Evolutionary conservation across 2,113 vertebrate genomes (phyloP).

Genomic region (Verasper variegatus): DNA sequence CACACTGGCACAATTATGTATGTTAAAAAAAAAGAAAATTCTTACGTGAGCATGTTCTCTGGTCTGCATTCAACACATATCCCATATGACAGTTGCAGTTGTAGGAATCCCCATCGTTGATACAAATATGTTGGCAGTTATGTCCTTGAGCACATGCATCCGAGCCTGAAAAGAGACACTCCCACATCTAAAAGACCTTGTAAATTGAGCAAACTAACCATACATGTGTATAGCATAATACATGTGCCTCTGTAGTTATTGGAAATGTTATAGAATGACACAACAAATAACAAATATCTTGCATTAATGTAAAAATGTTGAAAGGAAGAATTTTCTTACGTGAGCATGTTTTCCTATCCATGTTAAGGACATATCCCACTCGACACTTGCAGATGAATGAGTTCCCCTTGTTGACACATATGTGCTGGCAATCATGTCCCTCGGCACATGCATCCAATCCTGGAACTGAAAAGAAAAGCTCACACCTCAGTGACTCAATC

Average conservation of each 20-base stretch:
- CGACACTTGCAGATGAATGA: conserved; percentile 79
- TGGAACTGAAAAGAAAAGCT: conserved; percentile 56
- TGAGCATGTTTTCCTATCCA: conserved; percentile 83
- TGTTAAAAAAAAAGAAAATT: not conserved
- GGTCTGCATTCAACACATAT: conserved; percentile 78
- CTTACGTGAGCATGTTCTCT: conserved; percentile 83
- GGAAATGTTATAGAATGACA: not conserved
- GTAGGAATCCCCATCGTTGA: conserved; percentile 66
- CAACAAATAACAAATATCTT: not conserved
- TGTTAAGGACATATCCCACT: conserved; percentile 79
- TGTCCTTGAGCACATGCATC: conserved; percentile 76
- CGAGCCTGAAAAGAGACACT: conserved; percentile 63
- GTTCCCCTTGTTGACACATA: conserved; percentile 72
- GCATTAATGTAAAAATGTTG: not conserved
- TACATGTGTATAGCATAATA: not conserved
- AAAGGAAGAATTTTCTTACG: conserved; percentile 54
- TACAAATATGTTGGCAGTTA: conserved; percentile 83
- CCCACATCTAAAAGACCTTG: conserved; percentile 8
- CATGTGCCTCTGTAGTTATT: not conserved
- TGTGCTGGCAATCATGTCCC: conserved; percentile 80
- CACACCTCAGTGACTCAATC: not conserved
- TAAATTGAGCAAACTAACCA: not conserved
- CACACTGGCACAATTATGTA: not conserved
- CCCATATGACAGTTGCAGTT: conserved; percentile 80
- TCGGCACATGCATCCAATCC: conserved; percentile 66